Evolutionary conservation across 2,888 invertebrate species (phyloP).

Genomic region (Eurytoma adleriae): DNA sequence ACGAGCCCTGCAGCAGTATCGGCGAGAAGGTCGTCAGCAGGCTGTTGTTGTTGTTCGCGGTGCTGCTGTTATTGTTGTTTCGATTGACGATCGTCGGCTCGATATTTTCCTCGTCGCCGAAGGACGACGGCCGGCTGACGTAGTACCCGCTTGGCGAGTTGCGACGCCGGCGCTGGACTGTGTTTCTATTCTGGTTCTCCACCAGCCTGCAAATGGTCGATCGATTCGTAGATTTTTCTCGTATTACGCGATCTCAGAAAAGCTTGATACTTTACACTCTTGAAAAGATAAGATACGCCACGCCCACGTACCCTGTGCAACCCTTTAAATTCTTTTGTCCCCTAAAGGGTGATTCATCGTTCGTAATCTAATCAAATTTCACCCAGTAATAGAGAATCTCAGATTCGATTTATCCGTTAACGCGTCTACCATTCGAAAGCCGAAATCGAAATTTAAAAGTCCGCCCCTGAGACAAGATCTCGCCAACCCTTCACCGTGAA

Average conservation of each 20-base stretch:
- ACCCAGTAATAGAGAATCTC: too few species aligned
- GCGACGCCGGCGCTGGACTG: constrained; percentile 52
- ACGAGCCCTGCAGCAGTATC: constrained; percentile 58
- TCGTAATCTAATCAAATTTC: too few species aligned
- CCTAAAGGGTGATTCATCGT: too few species aligned
- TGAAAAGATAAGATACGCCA: too few species aligned
- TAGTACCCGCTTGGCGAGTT: constrained; percentile 67
- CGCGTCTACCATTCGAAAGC: too few species aligned
- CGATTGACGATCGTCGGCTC: constrained; percentile 64
- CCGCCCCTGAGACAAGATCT: neutral
- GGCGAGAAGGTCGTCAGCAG: constrained; percentile 64
- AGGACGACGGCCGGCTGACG: constrained; percentile 57
- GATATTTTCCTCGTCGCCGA: constrained; percentile 73
- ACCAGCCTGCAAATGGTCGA: constrained; percentile 65
- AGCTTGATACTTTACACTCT: too few species aligned
- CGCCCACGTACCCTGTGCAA: too few species aligned
- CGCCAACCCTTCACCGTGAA: neutral
- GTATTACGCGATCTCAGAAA: too few species aligned
- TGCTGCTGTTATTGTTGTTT: constrained; percentile 44
- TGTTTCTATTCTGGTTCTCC: constrained; percentile 65
- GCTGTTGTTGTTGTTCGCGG: constrained; percentile 25
- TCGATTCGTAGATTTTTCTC: too few species aligned
- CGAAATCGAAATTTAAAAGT: neutral
- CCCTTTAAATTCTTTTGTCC: too few species aligned
- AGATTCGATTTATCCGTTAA: too few species aligned